Percentiles rank a stretch among this genome's conserved stretches.
Conservation (phyloP, 2,113 vertebrate genomes). For the Nyctibius bracteatus region DNA sequence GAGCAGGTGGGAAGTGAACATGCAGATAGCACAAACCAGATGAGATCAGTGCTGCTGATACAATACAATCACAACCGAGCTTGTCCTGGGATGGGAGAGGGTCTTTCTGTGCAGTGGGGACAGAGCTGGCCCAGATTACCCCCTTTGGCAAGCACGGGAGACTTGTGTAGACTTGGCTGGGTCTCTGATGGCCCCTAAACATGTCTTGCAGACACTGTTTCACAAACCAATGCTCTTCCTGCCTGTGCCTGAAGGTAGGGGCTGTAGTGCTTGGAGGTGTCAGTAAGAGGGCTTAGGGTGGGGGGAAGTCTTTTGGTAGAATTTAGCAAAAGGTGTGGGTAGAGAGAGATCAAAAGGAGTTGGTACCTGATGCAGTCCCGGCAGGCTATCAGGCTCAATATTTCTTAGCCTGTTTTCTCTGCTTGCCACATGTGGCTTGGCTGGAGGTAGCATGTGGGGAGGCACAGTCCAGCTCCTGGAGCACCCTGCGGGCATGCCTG, state of each 20-base stretch:
- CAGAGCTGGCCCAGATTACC: not conserved
- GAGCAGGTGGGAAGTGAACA: not conserved
- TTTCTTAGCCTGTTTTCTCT: not conserved
- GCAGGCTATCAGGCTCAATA: not conserved
- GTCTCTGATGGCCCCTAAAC: too few species aligned
- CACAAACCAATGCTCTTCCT: not conserved
- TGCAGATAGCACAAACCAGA: not conserved
- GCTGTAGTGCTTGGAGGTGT: not conserved
- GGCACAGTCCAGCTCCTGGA: not conserved
- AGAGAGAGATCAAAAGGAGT: not conserved
- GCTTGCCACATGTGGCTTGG: not conserved
- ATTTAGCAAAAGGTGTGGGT: not conserved
- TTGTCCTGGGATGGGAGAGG: not conserved
- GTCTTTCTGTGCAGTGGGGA: not conserved
- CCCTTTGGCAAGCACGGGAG: not conserved
- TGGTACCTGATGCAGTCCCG: accelerated
- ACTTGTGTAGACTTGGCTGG: too few species aligned
- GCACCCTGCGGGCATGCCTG: not conserved
- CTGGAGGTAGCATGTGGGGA: not conserved
- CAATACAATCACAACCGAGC: accelerated
- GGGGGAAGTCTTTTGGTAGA: not conserved
- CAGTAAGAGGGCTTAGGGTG: not conserved
- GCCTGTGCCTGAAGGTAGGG: not conserved
- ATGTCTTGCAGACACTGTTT: not conserved
- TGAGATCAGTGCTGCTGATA: not conserved